phyloP scores from a whole-genome alignment of 53 echinoderm and acorn worm species.

The Mesocentrotus franciscanus region DNA sequence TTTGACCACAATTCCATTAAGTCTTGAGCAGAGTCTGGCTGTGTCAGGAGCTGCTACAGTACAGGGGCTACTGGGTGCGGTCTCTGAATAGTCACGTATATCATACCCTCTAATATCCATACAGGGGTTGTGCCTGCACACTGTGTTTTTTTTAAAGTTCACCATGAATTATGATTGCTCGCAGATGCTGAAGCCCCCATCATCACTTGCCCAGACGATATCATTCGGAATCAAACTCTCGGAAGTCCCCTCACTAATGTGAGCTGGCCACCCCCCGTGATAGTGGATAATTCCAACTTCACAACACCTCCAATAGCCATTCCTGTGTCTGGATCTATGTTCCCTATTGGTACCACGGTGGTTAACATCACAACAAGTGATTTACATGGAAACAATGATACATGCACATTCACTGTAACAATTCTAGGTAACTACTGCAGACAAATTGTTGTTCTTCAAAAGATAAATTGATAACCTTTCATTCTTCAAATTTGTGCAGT shows the following conservation, averaged over 20 bases:
- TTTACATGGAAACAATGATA: background rate
- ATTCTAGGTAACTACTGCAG: background rate
- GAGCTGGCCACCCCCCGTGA: background rate
- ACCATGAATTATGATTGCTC: background rate
- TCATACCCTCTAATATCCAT: too few relatives aligned
- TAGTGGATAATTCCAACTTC: background rate
- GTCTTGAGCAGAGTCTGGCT: too few relatives aligned
- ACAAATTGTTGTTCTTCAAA: too few relatives aligned
- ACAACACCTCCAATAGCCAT: conserved; percentile 4
- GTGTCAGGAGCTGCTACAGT: too few relatives aligned
- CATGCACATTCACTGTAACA: background rate
- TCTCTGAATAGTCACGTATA: too few relatives aligned
- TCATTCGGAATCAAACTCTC: background rate
- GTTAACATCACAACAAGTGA: conserved; percentile 2
- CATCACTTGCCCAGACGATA: background rate
- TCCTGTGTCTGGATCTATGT: background rate
- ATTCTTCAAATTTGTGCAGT: too few relatives aligned
- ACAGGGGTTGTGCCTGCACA: too few relatives aligned
- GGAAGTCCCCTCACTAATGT: background rate
- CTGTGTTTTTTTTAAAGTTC: too few relatives aligned
- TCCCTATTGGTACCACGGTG: background rate
- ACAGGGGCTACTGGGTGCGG: too few relatives aligned
- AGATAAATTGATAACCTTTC: too few relatives aligned
- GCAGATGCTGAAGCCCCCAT: background rate
- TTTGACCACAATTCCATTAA: background rate